Evolutionary conservation across 2,888 invertebrate species (phyloP).

Genomic region (Rhorus exstirpatorius): DNA sequence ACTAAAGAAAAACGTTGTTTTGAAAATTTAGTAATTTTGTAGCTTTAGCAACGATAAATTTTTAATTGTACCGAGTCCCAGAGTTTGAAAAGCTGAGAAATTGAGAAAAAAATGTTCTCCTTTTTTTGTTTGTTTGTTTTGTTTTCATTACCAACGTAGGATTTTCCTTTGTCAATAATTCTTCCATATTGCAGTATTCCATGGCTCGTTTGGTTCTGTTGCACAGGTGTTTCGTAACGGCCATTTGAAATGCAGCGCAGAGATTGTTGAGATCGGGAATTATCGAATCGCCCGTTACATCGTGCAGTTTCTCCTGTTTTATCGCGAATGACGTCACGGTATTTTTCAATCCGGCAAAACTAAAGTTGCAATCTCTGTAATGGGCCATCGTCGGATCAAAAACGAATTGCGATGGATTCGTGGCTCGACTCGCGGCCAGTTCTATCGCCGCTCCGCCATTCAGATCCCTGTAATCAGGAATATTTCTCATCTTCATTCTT

Average conservation of each 20-base stretch:
- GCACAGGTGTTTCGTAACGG: conserved; percentile 92
- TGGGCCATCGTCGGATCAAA: conserved; percentile 90
- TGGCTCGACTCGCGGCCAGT: conserved; percentile 90
- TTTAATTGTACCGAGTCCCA: too few species aligned
- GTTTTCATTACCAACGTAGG: conserved; percentile 87
- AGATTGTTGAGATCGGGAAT: conserved; percentile 93
- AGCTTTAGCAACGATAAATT: too few species aligned
- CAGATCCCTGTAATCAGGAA: conserved; percentile 91
- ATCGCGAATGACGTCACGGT: conserved; percentile 87
- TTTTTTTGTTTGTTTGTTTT: too few species aligned
- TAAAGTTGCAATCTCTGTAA: conserved; percentile 95
- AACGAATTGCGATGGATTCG: conserved; percentile 89
- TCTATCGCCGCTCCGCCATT: conserved; percentile 96
- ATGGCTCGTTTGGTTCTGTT: conserved; percentile 94
- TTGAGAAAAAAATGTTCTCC: neutral
- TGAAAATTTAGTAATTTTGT: too few species aligned
- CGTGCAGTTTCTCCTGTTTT: conserved; percentile 88
- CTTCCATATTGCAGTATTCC: conserved; percentile 89
- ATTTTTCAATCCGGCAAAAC: conserved; percentile 94
- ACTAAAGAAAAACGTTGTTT: too few species aligned
- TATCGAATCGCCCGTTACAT: conserved; percentile 89
- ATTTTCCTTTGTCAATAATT: conserved; percentile 88
- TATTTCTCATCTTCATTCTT: conserved; percentile 92
- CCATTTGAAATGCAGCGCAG: conserved; percentile 94
- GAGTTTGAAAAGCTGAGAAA: neutral